phyloP scores from a whole-genome alignment of 1,140 invertebrate species.

The Anastrepha ludens region DNA sequence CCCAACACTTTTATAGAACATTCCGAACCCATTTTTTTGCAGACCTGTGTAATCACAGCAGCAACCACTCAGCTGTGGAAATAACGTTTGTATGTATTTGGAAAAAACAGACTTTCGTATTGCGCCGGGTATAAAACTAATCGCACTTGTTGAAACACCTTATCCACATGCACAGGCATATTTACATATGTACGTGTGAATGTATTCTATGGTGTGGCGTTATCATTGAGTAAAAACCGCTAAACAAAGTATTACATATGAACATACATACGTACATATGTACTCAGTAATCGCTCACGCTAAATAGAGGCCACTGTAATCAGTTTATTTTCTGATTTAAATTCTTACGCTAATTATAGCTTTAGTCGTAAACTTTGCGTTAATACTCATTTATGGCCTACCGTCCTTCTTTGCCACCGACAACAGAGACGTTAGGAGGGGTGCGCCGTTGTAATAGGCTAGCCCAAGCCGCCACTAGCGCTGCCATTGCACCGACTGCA shows the following conservation, averaged over 20 bases:
- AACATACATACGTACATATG: neutral
- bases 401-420: neutral
- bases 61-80: no score
- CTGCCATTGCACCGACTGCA: neutral
- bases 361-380: neutral
- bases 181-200: no score
- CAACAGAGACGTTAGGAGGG: neutral
- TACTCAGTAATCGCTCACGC: neutral
- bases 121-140: no score
- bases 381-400: neutral
- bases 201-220: no score
- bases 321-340: neutral
- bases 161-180: no score
- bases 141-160: no score
- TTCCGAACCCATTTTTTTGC: no score
- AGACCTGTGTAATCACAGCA: no score
- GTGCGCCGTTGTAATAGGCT: neutral
- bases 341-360: neutral
- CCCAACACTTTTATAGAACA: no score
- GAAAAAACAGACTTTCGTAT: no score
- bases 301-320: neutral
- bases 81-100: no score
- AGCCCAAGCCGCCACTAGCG: neutral
- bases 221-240: no score
- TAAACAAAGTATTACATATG: neutral